These are phyloP conservation scores for Rhinoptilus africanus DNA, from an alignment of 2,113 vertebrate genomes.

Conservation along the genomic window DNA sequence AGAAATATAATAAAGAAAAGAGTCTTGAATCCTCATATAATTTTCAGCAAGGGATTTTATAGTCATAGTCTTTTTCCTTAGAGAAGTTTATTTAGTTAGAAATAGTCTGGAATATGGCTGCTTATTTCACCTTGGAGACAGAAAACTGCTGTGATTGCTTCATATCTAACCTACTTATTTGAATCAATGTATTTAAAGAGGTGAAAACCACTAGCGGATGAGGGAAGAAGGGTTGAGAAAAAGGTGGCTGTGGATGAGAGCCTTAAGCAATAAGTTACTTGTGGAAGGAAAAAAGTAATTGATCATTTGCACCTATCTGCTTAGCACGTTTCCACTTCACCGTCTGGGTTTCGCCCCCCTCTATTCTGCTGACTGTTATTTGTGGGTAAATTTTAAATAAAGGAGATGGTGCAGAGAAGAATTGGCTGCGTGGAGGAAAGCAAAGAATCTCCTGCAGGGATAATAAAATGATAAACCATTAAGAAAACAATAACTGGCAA, in stretches of 20 bases:
- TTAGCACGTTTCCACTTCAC: neutral
- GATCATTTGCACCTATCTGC: neutral
- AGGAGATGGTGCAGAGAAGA: neutral
- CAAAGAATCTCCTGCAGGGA: neutral
- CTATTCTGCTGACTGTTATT: neutral
- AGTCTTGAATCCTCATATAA: neutral
- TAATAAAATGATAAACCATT: neutral
- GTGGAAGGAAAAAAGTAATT: neutral
- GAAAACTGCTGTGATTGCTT: neutral
- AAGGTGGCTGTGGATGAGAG: neutral
- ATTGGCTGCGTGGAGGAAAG: neutral
- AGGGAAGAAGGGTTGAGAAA: neutral
- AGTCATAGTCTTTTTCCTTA: neutral
- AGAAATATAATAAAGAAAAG: neutral
- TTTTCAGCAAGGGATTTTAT: neutral
- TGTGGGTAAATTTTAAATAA: neutral
- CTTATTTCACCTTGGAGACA: slow-evolving; percentile 15
- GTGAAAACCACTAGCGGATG: neutral
- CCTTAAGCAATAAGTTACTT: neutral
- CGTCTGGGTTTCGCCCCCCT: neutral
- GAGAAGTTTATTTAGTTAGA: neutral
- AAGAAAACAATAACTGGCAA: neutral
- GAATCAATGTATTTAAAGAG: slow-evolving; percentile 17
- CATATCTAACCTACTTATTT: neutral
- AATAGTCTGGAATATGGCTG: neutral